These are phyloP conservation scores for Ephestia elutella DNA, from an alignment of 1,140 invertebrate genomes.

Conservation along the genomic window DNA sequence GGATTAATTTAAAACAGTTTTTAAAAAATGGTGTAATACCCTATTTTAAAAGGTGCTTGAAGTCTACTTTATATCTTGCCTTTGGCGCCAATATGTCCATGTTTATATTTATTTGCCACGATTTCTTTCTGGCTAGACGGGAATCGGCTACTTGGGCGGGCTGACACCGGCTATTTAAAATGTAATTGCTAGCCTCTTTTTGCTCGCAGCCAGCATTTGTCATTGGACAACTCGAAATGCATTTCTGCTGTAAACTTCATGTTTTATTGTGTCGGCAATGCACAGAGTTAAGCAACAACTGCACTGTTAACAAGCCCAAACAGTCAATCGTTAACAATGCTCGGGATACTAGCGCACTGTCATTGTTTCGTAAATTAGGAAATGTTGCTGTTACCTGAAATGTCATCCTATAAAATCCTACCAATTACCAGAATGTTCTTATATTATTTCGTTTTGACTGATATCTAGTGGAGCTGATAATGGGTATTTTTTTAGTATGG, in stretches of 20 bases:
- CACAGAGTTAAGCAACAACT: background rate
- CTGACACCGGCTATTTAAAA: slow-evolving; percentile 26
- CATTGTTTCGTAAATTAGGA: background rate
- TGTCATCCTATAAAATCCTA: background rate
- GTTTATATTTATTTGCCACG: slow-evolving; percentile 6
- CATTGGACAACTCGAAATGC: slow-evolving; percentile 16
- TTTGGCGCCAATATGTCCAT: background rate
- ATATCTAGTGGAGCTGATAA: too few relatives aligned
- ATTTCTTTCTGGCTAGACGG: slow-evolving; percentile 5
- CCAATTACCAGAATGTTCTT: background rate
- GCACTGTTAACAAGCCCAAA: slow-evolving; percentile 1
- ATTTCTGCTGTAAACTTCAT: slow-evolving; percentile 17
- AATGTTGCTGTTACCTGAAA: background rate
- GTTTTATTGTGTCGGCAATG: slow-evolving; percentile 18
- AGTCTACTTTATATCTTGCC: background rate
- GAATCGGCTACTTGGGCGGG: slow-evolving; percentile 17
- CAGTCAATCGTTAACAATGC: background rate
- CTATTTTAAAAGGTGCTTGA: background rate
- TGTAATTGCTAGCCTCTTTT: slow-evolving; percentile 29
- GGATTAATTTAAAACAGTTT: too few relatives aligned
- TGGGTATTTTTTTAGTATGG: too few relatives aligned
- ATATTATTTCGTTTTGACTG: too few relatives aligned
- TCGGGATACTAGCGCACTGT: background rate
- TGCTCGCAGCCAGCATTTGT: slow-evolving; percentile 16
- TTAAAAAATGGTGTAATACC: too few relatives aligned